These are phyloP conservation scores for Cromileptes altivelis DNA, from an alignment of 2,113 vertebrate genomes.

Conservation along the genomic window DNA sequence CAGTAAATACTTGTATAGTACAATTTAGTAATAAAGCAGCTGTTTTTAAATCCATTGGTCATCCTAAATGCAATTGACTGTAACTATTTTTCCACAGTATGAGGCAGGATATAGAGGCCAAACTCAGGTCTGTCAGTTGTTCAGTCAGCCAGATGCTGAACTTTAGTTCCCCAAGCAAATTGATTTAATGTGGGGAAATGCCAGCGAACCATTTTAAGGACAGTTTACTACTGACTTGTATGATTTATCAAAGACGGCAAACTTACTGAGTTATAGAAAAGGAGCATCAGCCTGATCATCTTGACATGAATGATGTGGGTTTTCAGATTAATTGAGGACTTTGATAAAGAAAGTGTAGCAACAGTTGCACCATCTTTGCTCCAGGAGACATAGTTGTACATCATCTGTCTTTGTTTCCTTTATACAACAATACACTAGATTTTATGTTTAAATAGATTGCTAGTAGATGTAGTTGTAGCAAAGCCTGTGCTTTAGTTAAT, in stretches of 20 bases:
- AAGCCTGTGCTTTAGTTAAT: too few species aligned
- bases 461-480: too few species aligned
- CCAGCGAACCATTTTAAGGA: too few species aligned
- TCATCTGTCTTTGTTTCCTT: neutral
- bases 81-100: neutral
- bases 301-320: neutral
- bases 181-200: too few species aligned
- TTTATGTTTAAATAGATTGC: too few species aligned
- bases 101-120: neutral
- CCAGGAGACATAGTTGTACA: neutral
- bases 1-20: neutral
- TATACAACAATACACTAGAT: neutral
- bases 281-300: neutral
- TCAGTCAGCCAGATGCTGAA: neutral
- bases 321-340: neutral
- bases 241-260: too few species aligned
- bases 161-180: neutral
- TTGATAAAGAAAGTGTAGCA: neutral
- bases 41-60: neutral
- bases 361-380: too few species aligned
- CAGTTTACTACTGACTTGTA: too few species aligned
- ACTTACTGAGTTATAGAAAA: neutral
- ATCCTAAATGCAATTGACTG: neutral
- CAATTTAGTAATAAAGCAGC: neutral
- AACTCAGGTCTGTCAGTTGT: neutral